Base-by-base conservation (phyloP, 2,888 invertebrate genomes). In the Hecatera dysodea region DNA sequence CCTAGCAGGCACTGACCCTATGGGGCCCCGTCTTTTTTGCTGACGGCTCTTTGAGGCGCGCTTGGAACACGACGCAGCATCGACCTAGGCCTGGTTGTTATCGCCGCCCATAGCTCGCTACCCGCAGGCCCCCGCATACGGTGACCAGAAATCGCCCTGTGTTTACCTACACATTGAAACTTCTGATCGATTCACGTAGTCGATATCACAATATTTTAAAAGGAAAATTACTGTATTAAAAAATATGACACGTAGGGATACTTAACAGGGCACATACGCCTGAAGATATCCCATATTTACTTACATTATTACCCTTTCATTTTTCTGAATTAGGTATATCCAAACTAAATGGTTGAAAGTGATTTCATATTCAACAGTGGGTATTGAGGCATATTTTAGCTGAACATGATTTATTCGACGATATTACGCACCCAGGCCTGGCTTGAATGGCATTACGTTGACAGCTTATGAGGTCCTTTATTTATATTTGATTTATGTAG, bases 381-480 rank as follows among this genome's bases (percentile, higher is more conserved):
- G 89, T 92, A 94, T 94, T 91, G 92, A 90, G 90, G 92, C 93
- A 93, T 95, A 94, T 95, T 95, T 95, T 92, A 93, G 92, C 89
- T 88, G 87, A 90, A 89, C 88, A 89, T 95, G 95, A 95, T 95
- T 95, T 95, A 95, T 95, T 93, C 90, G 82, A 88, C 88, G 93
- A 94, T 95, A 95, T 94, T 94, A 94, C 95, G 94, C 92, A 93
- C 93, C 93, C 92, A 87, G 89, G 90, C 87, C 85, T 90, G 91
- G 92, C 92, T 92, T 94, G 92, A 94, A 95, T 95, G 92, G 95
- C 91, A 94, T 94, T 94, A 94, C 91, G 93, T 92, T 94, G 95
- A 94, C 94, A 95, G 92, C 93, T 94, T 95, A 94, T 94, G 93
- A 94, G 95, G 92, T 93, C 93, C 94, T 94, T 94, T 95, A 94